A percentile compares a stretch with the other conserved stretches of the same genome.
Conservation (phyloP, 2,113 vertebrate species). For the Trematocara variabile region DNA sequence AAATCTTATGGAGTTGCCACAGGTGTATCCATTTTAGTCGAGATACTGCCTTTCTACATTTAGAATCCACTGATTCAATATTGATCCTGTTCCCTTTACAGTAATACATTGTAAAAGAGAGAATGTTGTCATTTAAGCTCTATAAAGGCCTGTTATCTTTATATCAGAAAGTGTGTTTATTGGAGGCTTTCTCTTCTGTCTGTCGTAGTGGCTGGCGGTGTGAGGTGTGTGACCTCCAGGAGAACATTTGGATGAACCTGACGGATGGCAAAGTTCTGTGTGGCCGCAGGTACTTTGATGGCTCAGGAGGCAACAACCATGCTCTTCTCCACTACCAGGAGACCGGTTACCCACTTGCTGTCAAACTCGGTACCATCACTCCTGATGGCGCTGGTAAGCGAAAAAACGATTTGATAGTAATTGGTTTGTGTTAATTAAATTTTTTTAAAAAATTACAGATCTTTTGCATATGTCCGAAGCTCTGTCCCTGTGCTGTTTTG, state of each 20-base stretch:
- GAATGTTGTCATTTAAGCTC: not conserved
- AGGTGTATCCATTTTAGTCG: not conserved
- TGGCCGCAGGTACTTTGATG: slow-evolving; percentile 94
- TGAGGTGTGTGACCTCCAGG: slow-evolving; percentile 91
- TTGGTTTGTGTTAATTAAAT: not conserved
- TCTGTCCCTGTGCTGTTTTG: not conserved
- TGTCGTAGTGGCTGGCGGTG: slow-evolving; percentile 89
- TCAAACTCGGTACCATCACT: slow-evolving; percentile 97
- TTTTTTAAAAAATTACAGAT: not conserved
- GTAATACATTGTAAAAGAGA: not conserved
- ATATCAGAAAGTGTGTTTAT: not conserved
- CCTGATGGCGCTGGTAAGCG: slow-evolving; percentile 89
- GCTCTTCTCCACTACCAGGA: slow-evolving; percentile 90
- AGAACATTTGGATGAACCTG: slow-evolving; percentile 98
- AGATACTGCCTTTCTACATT: not conserved
- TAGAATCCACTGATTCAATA: not conserved
- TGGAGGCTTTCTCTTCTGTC: not conserved
- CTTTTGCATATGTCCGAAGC: not conserved
- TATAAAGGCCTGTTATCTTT: not conserved
- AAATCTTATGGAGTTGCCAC: not conserved
- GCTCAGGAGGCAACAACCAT: slow-evolving; percentile 94
- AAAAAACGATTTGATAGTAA: not conserved
- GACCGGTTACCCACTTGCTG: slow-evolving; percentile 88
- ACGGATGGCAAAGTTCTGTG: slow-evolving; percentile 93
- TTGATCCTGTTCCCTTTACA: not conserved